Evolutionary conservation across 2,888 invertebrate species (phyloP).

Genomic region (Polydrusus pterygomalis): DNA sequence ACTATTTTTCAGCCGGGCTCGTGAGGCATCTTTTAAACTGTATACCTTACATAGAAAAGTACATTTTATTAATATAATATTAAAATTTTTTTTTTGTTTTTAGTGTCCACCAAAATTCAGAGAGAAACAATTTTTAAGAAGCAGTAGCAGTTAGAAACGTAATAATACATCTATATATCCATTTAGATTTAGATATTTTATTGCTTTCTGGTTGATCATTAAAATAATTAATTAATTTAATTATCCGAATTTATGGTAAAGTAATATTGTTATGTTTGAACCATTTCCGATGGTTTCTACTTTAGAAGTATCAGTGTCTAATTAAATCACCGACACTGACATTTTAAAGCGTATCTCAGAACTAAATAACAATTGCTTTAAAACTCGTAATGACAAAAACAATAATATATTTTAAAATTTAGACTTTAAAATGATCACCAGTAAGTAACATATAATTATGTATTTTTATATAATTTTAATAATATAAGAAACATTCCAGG

Average conservation of each 20-base stretch:
- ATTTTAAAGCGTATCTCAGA: too few species aligned
- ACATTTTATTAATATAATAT: not conserved
- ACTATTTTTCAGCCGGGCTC: too few species aligned
- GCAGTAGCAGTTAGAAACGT: conserved; percentile 6
- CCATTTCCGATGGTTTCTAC: too few species aligned
- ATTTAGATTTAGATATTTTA: conserved; percentile 7
- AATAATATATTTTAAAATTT: not conserved
- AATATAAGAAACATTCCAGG: conserved; percentile 59
- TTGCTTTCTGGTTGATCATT: conserved; percentile 5
- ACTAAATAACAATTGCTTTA: not conserved
- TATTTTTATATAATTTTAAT: conserved; percentile 43
- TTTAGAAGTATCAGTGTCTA: too few species aligned
- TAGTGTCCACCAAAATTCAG: conserved; percentile 81
- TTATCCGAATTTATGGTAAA: too few species aligned
- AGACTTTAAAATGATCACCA: conserved; percentile 19
- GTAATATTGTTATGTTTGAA: too few species aligned
- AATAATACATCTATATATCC: conserved; percentile 4
- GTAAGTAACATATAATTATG: conserved; percentile 43
- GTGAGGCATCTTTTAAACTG: too few species aligned
- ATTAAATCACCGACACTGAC: too few species aligned
- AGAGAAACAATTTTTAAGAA: conserved; percentile 75
- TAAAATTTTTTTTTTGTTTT: conserved; percentile 62
- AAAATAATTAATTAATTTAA: not conserved
- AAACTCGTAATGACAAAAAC: not conserved
- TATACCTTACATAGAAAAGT: too few species aligned